phyloP scores from a whole-genome alignment of 2,888 invertebrate genomes.

The Strigamia transsilvanica region DNA sequence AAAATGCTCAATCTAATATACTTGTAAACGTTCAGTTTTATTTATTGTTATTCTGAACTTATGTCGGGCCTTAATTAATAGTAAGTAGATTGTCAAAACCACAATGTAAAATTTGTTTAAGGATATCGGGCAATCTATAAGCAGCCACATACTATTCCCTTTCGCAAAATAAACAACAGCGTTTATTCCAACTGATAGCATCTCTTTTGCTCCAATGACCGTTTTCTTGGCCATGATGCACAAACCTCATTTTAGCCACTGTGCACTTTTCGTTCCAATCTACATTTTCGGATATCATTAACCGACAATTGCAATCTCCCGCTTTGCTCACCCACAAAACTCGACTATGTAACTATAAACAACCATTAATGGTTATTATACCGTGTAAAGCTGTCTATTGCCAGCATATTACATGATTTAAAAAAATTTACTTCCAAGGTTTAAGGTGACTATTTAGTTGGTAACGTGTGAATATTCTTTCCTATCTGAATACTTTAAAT shows the following conservation, averaged over 20 bases:
- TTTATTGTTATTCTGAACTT: not conserved
- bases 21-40: not conserved
- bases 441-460: conserved; percentile 15
- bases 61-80: not conserved
- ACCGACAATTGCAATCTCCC: not conserved
- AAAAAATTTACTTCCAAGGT: not conserved
- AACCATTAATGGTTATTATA: not conserved
- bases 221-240: conserved; percentile 24
- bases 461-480: not conserved
- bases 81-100: conserved; percentile 30
- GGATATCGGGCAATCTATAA: conserved; percentile 39
- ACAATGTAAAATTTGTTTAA: conserved; percentile 24
- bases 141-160: conserved; percentile 32
- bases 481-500: not conserved
- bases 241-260: conserved; percentile 33
- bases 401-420: not conserved
- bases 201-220: conserved; percentile 38
- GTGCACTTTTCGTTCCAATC: conserved; percentile 15
- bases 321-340: not conserved
- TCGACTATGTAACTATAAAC: not conserved
- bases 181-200: conserved; percentile 36
- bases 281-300: conserved; percentile 1
- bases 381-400: not conserved
- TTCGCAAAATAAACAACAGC: conserved; percentile 36
- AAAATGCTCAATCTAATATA: not conserved